Percentiles rank a stretch among this genome's conserved stretches.
phyloP scores from a whole-genome alignment of 1,140 invertebrate species.

The Penaeus indicus region DNA sequence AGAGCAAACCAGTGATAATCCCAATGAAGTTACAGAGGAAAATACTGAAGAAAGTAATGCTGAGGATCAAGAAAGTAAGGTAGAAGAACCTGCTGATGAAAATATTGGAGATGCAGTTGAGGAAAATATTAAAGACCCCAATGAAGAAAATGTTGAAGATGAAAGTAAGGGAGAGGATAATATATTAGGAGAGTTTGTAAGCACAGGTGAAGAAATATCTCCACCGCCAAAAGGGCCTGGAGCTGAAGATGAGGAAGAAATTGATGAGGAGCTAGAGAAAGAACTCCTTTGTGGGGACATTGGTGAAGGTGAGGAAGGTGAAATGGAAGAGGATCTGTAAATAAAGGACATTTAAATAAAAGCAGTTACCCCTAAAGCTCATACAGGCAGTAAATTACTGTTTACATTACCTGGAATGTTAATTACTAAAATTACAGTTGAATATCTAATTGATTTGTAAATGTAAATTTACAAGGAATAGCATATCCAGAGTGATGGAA shows the following conservation, averaged over 20 bases:
- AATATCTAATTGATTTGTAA: too few species aligned
- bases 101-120: background rate
- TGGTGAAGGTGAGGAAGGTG: conserved; percentile 37
- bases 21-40: conserved; percentile 9
- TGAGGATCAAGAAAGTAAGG: background rate
- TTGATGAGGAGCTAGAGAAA: conserved; percentile 64
- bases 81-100: background rate
- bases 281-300: conserved; percentile 57
- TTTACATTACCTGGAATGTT: too few species aligned
- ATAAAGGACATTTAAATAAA: background rate
- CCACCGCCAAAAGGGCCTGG: too few species aligned
- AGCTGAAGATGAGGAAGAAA: conserved; percentile 55
- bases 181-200: too few species aligned
- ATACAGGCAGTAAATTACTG: too few species aligned
- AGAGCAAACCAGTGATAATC: conserved; percentile 27
- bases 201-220: too few species aligned
- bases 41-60: background rate
- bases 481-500: too few species aligned
- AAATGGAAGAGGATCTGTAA: conserved; percentile 49
- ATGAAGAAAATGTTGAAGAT: background rate
- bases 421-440: too few species aligned
- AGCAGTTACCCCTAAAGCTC: too few species aligned
- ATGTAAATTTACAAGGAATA: too few species aligned
- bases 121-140: background rate
- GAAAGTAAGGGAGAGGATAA: background rate